Percentiles rank a stretch among this genome's conserved stretches.
Conservation (phyloP, 1,140 invertebrate species). For the Apocrypta bakeri region DNA sequence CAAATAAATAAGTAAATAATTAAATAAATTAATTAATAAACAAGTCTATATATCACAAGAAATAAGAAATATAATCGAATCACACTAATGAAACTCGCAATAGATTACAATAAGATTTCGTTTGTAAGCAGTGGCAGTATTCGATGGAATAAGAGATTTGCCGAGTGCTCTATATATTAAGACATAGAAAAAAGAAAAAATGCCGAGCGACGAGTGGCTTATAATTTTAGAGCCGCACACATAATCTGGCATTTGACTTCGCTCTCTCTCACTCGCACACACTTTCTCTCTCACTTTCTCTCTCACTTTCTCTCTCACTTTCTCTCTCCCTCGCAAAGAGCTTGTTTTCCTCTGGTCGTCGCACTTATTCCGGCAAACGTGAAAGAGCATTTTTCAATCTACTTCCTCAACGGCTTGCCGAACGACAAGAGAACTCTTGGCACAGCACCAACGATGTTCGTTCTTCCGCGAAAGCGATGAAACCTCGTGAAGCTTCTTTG, state of each 20-base stretch:
- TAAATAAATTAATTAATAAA: background rate
- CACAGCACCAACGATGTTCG: background rate
- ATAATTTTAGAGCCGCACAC: no score
- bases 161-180: background rate
- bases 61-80: background rate
- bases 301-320: no score
- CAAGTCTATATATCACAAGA: background rate
- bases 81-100: constrained; percentile 1
- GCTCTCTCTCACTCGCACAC: background rate
- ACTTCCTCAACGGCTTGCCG: background rate
- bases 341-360: background rate
- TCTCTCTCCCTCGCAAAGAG: background rate
- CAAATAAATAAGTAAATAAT: background rate
- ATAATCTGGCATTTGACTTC: background rate
- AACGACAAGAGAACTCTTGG: no score
- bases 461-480: constrained; percentile 1
- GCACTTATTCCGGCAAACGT: background rate
- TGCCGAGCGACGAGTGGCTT: no score
- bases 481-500: background rate
- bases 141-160: background rate
- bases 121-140: background rate
- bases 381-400: constrained; percentile 3
- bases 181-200: background rate
- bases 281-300: background rate
- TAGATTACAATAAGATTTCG: background rate